Percentiles rank a stretch among this genome's conserved stretches.
These are phyloP conservation scores for Remorina albescens DNA, from an alignment of 2,797 vertebrate species.

Conservation along the genomic window DNA sequence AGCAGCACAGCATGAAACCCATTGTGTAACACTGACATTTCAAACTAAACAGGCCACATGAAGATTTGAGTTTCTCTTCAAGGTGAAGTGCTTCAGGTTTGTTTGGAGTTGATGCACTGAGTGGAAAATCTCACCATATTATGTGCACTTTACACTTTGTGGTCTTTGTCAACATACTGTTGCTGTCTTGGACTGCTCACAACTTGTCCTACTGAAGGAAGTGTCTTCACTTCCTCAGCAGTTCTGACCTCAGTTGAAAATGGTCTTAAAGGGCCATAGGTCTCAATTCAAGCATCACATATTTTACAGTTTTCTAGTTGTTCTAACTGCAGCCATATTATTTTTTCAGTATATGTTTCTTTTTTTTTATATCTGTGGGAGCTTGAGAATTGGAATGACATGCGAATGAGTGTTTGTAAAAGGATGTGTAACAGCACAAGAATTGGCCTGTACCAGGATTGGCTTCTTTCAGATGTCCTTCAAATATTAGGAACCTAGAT, in stretches of 20 bases:
- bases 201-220: conserved; percentile 35
- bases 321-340: too few species aligned
- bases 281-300: neutral
- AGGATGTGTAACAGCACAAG: too few species aligned
- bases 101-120: conserved; percentile 19
- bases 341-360: too few species aligned
- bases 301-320: too few species aligned
- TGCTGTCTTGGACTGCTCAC: conserved; percentile 4
- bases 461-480: too few species aligned
- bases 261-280: neutral
- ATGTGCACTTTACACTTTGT: conserved; percentile 5
- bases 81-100: conserved; percentile 9
- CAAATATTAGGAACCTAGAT: too few species aligned
- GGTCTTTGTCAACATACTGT: conserved; percentile 16
- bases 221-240: conserved; percentile 26
- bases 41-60: neutral
- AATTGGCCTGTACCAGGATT: too few species aligned
- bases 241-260: neutral
- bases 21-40: conserved; percentile 72
- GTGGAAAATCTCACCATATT: conserved; percentile 39
- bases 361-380: too few species aligned
- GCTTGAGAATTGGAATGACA: too few species aligned
- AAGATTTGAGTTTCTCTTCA: conserved; percentile 13
- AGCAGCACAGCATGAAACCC: neutral
- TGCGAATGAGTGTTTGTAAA: too few species aligned